Evolutionary conservation across 2,113 vertebrate species (phyloP).

Genomic region (Pomatostomus ruficeps): DNA sequence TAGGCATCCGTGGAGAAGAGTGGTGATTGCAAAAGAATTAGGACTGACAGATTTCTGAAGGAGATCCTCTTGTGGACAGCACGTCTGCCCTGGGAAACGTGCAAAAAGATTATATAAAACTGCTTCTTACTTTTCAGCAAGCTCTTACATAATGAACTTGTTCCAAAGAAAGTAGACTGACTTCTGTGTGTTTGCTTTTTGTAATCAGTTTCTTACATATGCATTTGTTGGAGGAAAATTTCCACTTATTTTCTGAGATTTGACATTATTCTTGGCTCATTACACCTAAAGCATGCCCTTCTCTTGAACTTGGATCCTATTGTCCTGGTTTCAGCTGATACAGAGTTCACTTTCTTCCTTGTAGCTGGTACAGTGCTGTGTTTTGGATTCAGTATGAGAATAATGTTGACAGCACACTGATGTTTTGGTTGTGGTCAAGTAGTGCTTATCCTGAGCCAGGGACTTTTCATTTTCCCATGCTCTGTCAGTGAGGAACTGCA

Average conservation of each 20-base stretch:
- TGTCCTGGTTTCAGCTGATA: background rate
- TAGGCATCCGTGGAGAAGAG: background rate
- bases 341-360: background rate
- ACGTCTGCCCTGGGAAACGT: background rate
- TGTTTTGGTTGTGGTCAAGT: background rate
- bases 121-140: background rate
- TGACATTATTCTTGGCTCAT: background rate
- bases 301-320: background rate
- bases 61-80: background rate
- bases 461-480: background rate
- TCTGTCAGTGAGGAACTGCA: background rate
- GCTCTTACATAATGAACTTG: background rate
- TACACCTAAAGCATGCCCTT: background rate
- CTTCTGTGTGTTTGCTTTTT: background rate
- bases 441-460: background rate
- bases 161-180: background rate
- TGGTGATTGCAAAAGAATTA: background rate
- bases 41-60: background rate
- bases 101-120: background rate
- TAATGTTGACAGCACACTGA: background rate
- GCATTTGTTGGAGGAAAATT: background rate
- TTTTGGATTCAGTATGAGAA: background rate
- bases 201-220: background rate
- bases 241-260: background rate
- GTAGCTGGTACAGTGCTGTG: background rate